These are phyloP conservation scores for Cotesia glomerata DNA, from an alignment of 1,140 invertebrate genomes.

Conservation along the genomic window DNA sequence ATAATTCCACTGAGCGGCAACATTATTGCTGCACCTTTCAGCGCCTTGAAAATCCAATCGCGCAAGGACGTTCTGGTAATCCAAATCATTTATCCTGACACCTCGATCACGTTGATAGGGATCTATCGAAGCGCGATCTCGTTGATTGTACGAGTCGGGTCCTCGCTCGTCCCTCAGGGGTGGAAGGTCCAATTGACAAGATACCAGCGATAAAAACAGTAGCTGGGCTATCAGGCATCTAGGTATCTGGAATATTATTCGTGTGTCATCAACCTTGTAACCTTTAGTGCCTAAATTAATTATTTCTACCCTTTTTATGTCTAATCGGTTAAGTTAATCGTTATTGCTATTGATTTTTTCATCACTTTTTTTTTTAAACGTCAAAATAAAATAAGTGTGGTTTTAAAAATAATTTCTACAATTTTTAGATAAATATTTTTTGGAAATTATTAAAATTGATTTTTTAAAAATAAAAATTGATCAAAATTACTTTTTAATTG, in stretches of 20 bases:
- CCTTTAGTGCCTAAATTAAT: too few relatives aligned
- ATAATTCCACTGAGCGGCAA: conserved; percentile 85
- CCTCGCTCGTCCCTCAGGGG: conserved; percentile 41
- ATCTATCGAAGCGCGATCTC: conserved; percentile 18
- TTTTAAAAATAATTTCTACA: too few relatives aligned
- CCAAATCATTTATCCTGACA: conserved; percentile 36
- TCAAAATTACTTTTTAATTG: too few relatives aligned
- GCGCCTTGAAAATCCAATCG: conserved; percentile 76
- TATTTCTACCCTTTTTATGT: too few relatives aligned
- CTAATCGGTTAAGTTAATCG: too few relatives aligned
- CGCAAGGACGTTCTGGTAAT: conserved; percentile 65
- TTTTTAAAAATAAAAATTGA: too few relatives aligned
- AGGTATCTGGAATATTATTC: conserved; percentile 36
- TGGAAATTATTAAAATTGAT: too few relatives aligned
- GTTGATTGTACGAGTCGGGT: conserved; percentile 10
- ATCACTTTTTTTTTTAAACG: too few relatives aligned
- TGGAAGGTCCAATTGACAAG: conserved; percentile 54
- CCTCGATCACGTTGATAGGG: conserved; percentile 14
- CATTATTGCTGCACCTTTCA: conserved; percentile 80
- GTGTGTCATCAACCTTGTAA: too few relatives aligned
- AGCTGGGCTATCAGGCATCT: conserved; percentile 36
- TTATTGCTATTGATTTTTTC: too few relatives aligned
- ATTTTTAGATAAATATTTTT: too few relatives aligned
- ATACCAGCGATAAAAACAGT: conserved; percentile 28
- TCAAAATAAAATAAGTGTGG: too few relatives aligned